Percentiles rank a stretch among this genome's conserved stretches.
Evolutionary conservation across 2,113 vertebrate genomes (phyloP).

Genomic region (Thunnus maccoyii): DNA sequence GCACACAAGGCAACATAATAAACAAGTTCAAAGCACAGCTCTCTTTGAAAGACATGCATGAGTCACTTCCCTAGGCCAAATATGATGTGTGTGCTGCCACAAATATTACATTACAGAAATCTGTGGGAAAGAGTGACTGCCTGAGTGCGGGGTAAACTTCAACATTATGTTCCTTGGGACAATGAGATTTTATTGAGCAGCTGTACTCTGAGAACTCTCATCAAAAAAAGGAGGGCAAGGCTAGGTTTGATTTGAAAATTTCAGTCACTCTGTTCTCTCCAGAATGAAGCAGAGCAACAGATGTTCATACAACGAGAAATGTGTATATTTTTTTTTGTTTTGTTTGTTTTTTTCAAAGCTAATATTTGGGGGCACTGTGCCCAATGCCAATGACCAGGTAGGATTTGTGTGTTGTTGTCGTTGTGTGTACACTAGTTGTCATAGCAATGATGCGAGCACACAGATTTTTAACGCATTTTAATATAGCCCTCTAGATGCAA

Average conservation of each 20-base stretch:
- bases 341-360: conserved; percentile 26
- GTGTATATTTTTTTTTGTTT: background rate
- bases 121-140: conserved; percentile 46
- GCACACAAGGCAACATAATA: conserved; percentile 60
- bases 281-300: conserved; percentile 7
- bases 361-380: conserved; percentile 26
- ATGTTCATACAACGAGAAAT: conserved; percentile 27
- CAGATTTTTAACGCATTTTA: background rate
- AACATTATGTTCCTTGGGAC: conserved; percentile 61
- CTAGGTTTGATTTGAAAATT: conserved; percentile 35
- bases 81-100: conserved; percentile 65
- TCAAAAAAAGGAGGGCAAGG: conserved; percentile 29
- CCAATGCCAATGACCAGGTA: conserved; percentile 11
- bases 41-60: conserved; percentile 67
- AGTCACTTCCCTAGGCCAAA: conserved; percentile 72
- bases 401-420: conserved; percentile 8
- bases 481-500: background rate
- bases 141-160: conserved; percentile 52
- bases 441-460: background rate
- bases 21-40: conserved; percentile 69
- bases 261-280: conserved; percentile 15
- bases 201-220: conserved; percentile 36
- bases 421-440: background rate
- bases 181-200: conserved; percentile 57
- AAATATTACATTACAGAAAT: conserved; percentile 70